These are phyloP conservation scores for Habrosyne pyritoides DNA, from an alignment of 2,888 invertebrate genomes.

Conservation along the genomic window DNA sequence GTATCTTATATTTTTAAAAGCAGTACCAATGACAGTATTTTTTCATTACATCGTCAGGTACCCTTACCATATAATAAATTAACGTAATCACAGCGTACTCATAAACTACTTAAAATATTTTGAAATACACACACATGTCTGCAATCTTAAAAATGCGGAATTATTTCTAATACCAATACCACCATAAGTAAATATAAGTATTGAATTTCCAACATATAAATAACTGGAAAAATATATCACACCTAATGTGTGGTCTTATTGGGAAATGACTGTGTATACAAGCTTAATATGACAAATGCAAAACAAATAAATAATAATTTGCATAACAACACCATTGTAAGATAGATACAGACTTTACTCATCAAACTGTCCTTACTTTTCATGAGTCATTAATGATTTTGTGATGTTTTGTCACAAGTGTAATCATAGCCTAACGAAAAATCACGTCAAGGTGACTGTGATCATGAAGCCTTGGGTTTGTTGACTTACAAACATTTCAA, in stretches of 20 bases:
- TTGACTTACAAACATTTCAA: background rate
- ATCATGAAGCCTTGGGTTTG: background rate
- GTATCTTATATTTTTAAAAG: too few relatives aligned
- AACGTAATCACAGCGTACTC: too few relatives aligned
- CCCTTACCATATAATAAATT: too few relatives aligned
- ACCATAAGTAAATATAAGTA: too few relatives aligned
- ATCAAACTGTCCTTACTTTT: background rate
- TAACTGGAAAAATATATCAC: too few relatives aligned
- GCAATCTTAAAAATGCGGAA: too few relatives aligned
- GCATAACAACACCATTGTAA: background rate
- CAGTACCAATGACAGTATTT: too few relatives aligned
- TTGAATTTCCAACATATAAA: too few relatives aligned
- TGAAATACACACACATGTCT: too few relatives aligned
- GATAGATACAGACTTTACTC: background rate
- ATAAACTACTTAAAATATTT: too few relatives aligned
- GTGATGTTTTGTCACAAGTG: background rate
- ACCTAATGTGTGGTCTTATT: background rate
- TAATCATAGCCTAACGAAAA: background rate
- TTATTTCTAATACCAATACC: too few relatives aligned
- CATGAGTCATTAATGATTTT: background rate
- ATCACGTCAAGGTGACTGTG: background rate
- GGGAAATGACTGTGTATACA: background rate
- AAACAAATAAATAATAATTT: background rate
- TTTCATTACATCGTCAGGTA: too few relatives aligned
- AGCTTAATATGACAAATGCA: background rate